Evolutionary conservation across 2,797 vertebrate species (phyloP), one percentile per base, ranked within the genome.

Genomic region (Leuciscus waleckii): DNA sequence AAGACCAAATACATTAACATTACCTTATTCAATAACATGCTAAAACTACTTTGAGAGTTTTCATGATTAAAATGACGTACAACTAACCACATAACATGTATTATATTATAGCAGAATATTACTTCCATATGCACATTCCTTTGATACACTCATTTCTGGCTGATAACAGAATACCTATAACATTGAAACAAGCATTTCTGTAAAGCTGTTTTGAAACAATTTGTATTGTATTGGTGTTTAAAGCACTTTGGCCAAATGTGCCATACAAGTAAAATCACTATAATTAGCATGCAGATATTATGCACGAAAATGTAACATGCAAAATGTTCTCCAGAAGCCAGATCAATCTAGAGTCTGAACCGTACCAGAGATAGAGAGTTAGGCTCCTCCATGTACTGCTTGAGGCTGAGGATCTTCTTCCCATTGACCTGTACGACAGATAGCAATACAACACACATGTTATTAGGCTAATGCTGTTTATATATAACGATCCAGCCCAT

Each of bases 371-470:
- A 96, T 88, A 97, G 90, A 0, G 95, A 92, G 2, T 93, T 93
- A 0, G 96, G 96, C 87, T 97, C 96, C 91, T 97, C 97, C 0
- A 96, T 93, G 91, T 95, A 94, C 91, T 97, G 96, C 92, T 97
- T 97, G 89, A 98, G 87, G 86, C 97, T 97, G 94, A 99, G 95
- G 85, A 96, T 98, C 94, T 99, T 97, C 93, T 97, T 99, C 75
- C 95, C 95, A 69, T 96, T 96, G 89, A 96, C 95, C 96, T 96
- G 90, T 67, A 88, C 9, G 7, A 81, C 21, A 61, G 85, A 90
- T 81, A 90, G 84, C 78, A 89, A 56, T 56, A 90, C 61, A 7
- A 41, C 41, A 43, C 54, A 16, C 7, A 11, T 5, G 10, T 54
- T 61, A 37, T 65, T 3, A 39, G 23, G 9, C 41, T 26, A 26